Evolutionary conservation across 2,797 vertebrate genomes (phyloP), one percentile per base, ranked within the genome.

Genomic region (Gephyroberyx darwinii): DNA sequence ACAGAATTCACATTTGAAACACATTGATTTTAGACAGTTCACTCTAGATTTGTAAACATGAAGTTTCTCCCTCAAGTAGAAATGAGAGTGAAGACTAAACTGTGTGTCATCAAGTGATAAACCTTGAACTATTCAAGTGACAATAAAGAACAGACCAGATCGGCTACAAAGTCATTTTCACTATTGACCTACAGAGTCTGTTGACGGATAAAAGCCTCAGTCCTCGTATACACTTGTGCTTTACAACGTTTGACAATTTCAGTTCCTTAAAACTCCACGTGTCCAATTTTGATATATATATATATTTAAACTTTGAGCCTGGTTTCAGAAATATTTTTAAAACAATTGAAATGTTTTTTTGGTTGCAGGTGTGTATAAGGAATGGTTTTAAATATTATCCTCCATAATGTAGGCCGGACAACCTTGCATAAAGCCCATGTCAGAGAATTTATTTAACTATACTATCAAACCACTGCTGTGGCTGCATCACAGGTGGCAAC

Each of bases 31-130:
- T 63, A 72, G 70, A 77, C 70, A 83, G 85, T 87, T 86, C 39
- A 67, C 35, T 72, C 64, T 54, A 43, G 73, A 90, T 77, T 72
- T 77, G 59, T 86, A 80, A 90, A 83, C 75, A 88, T 71, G 74
- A 87, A 64, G 74, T 20, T 45, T 26, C 53, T 66, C 52, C 17
- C 22, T 16, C 7, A n/a, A 64, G n/a, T 41, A 41, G 39, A 41
- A 41, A 41, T 37, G 1, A 45, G 14, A 43, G 12, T 43, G 2
- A 5, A 43, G 41, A 14, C 41, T 43, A 43, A 43, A 45, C 43
- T 14, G 43, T 14, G 14, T 73, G 48, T 55, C 67, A 65, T 63
- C 62, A 58, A 55, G 62, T 16, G 43, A 45, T 14, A 22, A 51
- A 26, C 26, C 26, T 26, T 26, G 26, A 26, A 26, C 26, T 26